A percentile compares a stretch with the other conserved stretches of the same genome.
phyloP scores from a whole-genome alignment of 2,888 invertebrate species.

The Allolobophora icterica region DNA sequence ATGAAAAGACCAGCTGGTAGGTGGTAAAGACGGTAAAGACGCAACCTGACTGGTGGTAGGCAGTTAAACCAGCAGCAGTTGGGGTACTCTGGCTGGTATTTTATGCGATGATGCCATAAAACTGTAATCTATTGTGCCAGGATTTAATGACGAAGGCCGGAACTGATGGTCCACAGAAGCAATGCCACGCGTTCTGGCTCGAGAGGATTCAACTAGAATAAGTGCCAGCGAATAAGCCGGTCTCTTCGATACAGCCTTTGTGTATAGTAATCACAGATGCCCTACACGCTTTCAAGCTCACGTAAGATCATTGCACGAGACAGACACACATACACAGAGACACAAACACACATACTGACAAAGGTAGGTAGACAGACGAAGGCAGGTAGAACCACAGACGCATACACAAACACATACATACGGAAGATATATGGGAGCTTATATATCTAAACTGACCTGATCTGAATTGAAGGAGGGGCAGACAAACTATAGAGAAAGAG shows the following conservation, averaged over 20 bases:
- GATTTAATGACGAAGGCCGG: neutral
- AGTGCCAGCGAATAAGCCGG: neutral
- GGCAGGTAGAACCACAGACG: too few species aligned
- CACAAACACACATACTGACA: neutral
- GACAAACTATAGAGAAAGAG: too few species aligned
- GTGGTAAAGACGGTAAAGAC: neutral
- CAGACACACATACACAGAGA: neutral
- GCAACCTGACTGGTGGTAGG: neutral
- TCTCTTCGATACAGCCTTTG: neutral
- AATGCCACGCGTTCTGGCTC: neutral
- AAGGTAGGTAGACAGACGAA: neutral
- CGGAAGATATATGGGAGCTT: too few species aligned
- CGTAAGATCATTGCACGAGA: neutral
- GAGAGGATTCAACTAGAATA: neutral
- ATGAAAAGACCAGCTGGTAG: neutral
- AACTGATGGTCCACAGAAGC: neutral
- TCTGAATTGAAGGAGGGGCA: too few species aligned
- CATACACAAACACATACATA: too few species aligned
- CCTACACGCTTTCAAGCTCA: neutral
- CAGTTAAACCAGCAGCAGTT: neutral
- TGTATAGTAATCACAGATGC: neutral
- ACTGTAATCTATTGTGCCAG: neutral
- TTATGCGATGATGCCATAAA: neutral
- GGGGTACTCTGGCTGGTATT: neutral
- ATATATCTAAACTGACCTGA: too few species aligned